phyloP scores from a whole-genome alignment of 2,797 vertebrate genomes.

The Enteromius radiatus region DNA sequence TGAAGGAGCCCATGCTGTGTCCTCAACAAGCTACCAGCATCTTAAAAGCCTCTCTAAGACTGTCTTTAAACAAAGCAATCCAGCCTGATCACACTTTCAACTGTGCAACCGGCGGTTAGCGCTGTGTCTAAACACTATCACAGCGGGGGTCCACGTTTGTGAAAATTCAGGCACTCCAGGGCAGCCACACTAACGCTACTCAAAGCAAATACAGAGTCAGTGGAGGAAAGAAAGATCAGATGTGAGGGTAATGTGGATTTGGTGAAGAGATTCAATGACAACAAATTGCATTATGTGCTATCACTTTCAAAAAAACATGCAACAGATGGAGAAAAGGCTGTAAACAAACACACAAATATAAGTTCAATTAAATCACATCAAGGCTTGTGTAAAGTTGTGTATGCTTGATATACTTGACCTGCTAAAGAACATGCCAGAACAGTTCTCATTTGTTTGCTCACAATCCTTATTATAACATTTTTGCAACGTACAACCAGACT shows the following conservation, averaged over 20 bases:
- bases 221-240: not conserved
- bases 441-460: not conserved
- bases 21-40: slow-evolving; percentile 9
- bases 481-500: not conserved
- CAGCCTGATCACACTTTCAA: slow-evolving; percentile 17
- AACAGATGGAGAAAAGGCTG: not conserved
- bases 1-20: slow-evolving; percentile 14
- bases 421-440: slow-evolving; percentile 33
- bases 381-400: slow-evolving; percentile 7
- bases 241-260: not conserved
- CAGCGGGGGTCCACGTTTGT: slow-evolving; percentile 8
- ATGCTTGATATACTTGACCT: slow-evolving; percentile 12
- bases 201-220: slow-evolving; percentile 1
- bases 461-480: slow-evolving; percentile 27
- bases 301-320: not conserved
- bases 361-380: not conserved
- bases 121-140: slow-evolving; percentile 8
- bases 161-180: slow-evolving; percentile 24
- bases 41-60: slow-evolving; percentile 17
- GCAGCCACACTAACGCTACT: not conserved
- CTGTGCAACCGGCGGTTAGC: slow-evolving; percentile 2
- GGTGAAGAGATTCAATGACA: not conserved
- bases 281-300: not conserved
- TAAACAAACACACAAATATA: not conserved
- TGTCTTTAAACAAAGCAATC: slow-evolving; percentile 37